Percentiles rank a stretch among this genome's conserved stretches.
These are phyloP conservation scores for Zosterops japonicus DNA, from an alignment of 2,113 vertebrate genomes.

Conservation along the genomic window DNA sequence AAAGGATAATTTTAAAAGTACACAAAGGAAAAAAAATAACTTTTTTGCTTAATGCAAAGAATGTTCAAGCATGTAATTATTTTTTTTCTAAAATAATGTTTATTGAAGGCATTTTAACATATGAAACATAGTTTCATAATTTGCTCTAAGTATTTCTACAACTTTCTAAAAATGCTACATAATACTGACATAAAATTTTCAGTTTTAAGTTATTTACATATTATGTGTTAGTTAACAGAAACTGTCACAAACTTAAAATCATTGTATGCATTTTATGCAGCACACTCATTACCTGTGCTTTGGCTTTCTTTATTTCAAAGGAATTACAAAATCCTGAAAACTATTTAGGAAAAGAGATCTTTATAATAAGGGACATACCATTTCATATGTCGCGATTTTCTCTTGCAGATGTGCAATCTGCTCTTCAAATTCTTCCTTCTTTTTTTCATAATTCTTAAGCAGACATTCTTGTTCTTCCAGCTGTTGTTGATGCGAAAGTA, in stretches of 20 bases:
- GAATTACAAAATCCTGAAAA: background rate
- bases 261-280: background rate
- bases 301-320: background rate
- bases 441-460: slow-evolving; percentile 75
- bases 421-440: slow-evolving; percentile 74
- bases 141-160: background rate
- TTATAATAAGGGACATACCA: slow-evolving; percentile 71
- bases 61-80: background rate
- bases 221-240: background rate
- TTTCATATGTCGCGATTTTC: slow-evolving; percentile 74
- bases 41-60: background rate
- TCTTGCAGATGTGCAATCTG: slow-evolving; percentile 79
- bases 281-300: background rate
- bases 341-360: background rate
- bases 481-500: slow-evolving; percentile 86
- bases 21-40: background rate
- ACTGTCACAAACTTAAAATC: background rate
- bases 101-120: background rate
- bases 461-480: slow-evolving; percentile 81
- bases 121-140: background rate
- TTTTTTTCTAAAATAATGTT: background rate
- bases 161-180: background rate
- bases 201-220: background rate
- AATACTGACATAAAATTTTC: background rate
- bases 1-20: background rate